Evolutionary conservation across 2,797 vertebrate species (phyloP).

Genomic region (Ctenopoma kingsleyae): DNA sequence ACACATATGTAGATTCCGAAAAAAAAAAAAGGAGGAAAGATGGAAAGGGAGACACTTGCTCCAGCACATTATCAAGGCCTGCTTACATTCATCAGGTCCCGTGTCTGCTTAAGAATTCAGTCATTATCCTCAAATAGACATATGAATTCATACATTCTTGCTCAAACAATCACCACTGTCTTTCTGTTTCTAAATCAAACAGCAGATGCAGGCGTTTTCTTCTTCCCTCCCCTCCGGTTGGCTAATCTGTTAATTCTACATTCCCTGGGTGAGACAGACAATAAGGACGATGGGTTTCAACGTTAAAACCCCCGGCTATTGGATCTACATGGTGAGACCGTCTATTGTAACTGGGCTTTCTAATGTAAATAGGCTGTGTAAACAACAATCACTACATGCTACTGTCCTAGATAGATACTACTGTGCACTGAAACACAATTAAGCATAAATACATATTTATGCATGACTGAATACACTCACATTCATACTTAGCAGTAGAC

Average conservation of each 20-base stretch:
- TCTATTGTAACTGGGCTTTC: slow-evolving; percentile 72
- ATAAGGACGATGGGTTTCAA: slow-evolving; percentile 61
- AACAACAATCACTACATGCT: slow-evolving; percentile 70
- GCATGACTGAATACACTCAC: slow-evolving; percentile 49
- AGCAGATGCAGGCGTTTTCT: slow-evolving; percentile 55
- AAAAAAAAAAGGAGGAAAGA: not conserved
- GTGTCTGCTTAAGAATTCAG: slow-evolving; percentile 43
- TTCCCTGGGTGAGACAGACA: slow-evolving; percentile 72
- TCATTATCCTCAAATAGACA: slow-evolving; percentile 69
- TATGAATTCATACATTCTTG: slow-evolving; percentile 51
- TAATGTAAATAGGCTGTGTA: slow-evolving; percentile 77
- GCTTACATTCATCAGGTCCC: slow-evolving; percentile 62
- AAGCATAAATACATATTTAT: slow-evolving; percentile 68
- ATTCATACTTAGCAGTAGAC: slow-evolving; percentile 37
- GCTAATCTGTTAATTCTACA: slow-evolving; percentile 80
- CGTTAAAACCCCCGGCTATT: slow-evolving; percentile 57
- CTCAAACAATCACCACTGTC: slow-evolving; percentile 70
- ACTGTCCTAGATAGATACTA: slow-evolving; percentile 72
- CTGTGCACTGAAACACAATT: slow-evolving; percentile 47
- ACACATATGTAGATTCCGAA: not conserved
- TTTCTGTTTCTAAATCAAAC: slow-evolving; percentile 67
- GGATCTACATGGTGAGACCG: slow-evolving; percentile 57
- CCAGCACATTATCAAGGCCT: slow-evolving; percentile 49
- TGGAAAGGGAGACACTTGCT: slow-evolving; percentile 36
- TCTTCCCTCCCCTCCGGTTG: slow-evolving; percentile 37